Percentiles rank a stretch among this genome's conserved stretches.
phyloP scores from a whole-genome alignment of 2,888 invertebrate genomes.

The Pemphredon lugubris region DNA sequence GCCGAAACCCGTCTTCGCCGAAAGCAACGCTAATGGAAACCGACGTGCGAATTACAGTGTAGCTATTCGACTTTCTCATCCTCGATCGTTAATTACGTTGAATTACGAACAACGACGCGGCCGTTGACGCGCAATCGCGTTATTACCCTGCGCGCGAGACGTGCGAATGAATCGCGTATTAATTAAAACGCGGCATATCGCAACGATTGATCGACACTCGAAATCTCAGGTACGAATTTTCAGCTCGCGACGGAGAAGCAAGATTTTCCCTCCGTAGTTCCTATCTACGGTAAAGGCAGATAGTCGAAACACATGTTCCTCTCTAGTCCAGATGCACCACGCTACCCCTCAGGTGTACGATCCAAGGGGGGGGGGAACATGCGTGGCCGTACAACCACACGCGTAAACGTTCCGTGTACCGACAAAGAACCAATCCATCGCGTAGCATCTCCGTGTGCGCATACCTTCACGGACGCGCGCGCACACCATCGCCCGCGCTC shows the following conservation, averaged over 20 bases:
- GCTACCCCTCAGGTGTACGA: conserved; percentile 58
- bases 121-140: no score
- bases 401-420: conserved; percentile 50
- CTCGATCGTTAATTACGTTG: no score
- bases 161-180: no score
- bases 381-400: conserved; percentile 26
- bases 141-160: no score
- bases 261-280: conserved; percentile 6
- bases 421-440: conserved; percentile 29
- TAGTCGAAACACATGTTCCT: conserved; percentile 56
- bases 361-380: conserved; percentile 35
- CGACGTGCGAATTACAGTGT: no score
- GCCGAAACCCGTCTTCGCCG: background rate
- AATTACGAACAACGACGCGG: no score
- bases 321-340: conserved; percentile 62
- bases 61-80: no score
- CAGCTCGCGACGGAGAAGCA: background rate
- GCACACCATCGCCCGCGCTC: no score
- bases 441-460: no score
- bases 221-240: background rate
- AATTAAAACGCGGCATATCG: no score
- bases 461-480: no score
- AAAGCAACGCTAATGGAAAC: background rate
- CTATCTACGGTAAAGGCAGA: conserved; percentile 14
- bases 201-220: no score